Percentiles rank a stretch among this genome's conserved stretches.
phyloP scores from a whole-genome alignment of 2,113 vertebrate genomes.

The Halcyon malimbica region DNA sequence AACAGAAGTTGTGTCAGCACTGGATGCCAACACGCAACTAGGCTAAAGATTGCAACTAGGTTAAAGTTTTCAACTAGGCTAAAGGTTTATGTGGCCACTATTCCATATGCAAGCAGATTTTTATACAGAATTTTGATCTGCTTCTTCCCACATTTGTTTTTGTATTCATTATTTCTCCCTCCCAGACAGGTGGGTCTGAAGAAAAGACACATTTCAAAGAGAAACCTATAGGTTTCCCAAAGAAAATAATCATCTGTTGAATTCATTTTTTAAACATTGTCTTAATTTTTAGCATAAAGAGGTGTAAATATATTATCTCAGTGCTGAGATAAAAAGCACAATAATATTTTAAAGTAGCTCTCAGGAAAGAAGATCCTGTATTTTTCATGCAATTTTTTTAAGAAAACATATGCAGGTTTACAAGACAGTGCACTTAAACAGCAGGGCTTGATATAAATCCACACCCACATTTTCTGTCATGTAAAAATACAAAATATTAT shows the following conservation, averaged over 20 bases:
- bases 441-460: neutral
- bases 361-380: neutral
- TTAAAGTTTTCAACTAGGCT: neutral
- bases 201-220: neutral
- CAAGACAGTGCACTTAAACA: neutral
- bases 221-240: neutral
- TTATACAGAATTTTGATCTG: neutral
- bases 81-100: neutral
- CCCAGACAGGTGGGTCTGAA: neutral
- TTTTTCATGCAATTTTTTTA: neutral
- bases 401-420: neutral
- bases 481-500: neutral
- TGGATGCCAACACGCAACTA: neutral
- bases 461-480: neutral
- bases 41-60: neutral
- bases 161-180: neutral
- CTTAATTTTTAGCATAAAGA: neutral
- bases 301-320: neutral
- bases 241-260: neutral
- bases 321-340: neutral
- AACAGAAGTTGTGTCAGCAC: neutral
- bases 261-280: neutral
- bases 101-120: neutral
- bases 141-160: neutral
- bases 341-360: neutral